A percentile compares a stretch with the other conserved stretches of the same genome.
Evolutionary conservation across 2,797 vertebrate genomes (phyloP).

Genomic region (Synanceia verrucosa): DNA sequence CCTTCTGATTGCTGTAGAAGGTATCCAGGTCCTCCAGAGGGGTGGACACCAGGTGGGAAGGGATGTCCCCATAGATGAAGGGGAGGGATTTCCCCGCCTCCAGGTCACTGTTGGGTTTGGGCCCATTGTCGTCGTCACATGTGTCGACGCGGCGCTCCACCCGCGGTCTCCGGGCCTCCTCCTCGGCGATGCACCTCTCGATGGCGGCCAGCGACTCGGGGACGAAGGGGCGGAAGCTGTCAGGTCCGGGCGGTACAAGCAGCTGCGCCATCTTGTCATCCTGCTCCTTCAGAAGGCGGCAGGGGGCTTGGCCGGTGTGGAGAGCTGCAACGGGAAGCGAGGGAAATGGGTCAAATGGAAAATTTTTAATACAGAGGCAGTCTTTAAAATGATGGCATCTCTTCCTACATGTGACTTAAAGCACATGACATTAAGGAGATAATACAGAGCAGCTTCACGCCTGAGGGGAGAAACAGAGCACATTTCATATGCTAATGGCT

Average conservation of each 20-base stretch:
- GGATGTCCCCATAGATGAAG: conserved; percentile 95
- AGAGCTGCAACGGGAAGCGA: conserved; percentile 73
- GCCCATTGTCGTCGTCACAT: conserved; percentile 91
- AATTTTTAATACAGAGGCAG: no score
- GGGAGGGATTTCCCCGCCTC: conserved; percentile 96
- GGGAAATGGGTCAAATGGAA: no score
- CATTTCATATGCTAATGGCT: conserved; percentile 40
- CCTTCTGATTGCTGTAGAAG: conserved; percentile 96
- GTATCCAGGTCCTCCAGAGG: conserved; percentile 96
- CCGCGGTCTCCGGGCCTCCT: conserved; percentile 88
- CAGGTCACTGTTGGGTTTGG: conserved; percentile 96
- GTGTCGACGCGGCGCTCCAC: conserved; percentile 66
- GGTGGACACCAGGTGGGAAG: conserved; percentile 89
- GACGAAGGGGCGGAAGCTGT: conserved; percentile 95
- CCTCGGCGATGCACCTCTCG: conserved; percentile 92
- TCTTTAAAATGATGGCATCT: neutral
- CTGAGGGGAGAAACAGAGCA: neutral
- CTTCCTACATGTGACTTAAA: neutral
- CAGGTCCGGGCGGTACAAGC: conserved; percentile 98
- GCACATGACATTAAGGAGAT: neutral
- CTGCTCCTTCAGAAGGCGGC: conserved; percentile 91
- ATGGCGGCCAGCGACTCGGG: conserved; percentile 96
- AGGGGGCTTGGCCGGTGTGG: conserved; percentile 87
- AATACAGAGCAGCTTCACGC: neutral
- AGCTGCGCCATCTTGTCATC: conserved; percentile 99